A percentile compares a stretch with the other conserved stretches of the same genome.
Evolutionary conservation across 2,113 vertebrate species (phyloP).

Genomic region (Brachyhypopomus gauderio): DNA sequence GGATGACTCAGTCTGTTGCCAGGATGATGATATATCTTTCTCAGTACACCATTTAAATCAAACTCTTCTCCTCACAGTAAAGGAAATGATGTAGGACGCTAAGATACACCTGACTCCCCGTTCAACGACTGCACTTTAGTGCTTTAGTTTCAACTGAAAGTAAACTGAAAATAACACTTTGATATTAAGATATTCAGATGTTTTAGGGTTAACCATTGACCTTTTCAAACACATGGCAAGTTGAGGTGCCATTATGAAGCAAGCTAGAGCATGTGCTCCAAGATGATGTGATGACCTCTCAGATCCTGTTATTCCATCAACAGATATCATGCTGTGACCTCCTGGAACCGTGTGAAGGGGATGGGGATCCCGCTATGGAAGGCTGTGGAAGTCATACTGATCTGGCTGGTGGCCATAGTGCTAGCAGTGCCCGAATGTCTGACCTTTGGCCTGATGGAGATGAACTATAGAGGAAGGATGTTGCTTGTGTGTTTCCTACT

Average conservation of each 20-base stretch:
- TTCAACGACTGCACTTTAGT: too few relatives aligned
- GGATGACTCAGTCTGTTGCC: background rate
- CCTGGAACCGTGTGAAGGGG: constrained; percentile 90
- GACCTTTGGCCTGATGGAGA: constrained; percentile 84
- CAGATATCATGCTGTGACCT: constrained; percentile 88
- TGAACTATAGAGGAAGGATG: constrained; percentile 78
- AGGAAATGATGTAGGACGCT: background rate
- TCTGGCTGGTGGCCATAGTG: constrained; percentile 83
- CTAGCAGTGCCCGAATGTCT: constrained; percentile 85
- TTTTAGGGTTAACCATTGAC: too few relatives aligned
- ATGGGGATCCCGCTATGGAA: constrained; percentile 91
- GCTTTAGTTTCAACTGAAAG: too few relatives aligned
- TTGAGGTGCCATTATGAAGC: too few relatives aligned
- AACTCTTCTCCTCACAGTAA: background rate
- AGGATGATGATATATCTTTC: background rate
- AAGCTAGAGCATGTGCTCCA: background rate
- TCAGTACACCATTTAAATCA: too few relatives aligned
- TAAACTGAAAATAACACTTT: too few relatives aligned
- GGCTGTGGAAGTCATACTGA: constrained; percentile 81
- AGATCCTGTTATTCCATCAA: background rate
- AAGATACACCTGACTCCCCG: background rate
- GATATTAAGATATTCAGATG: too few relatives aligned
- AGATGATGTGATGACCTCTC: background rate
- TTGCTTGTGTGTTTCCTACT: constrained; percentile 83
- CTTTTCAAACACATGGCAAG: too few relatives aligned